phyloP scores from a whole-genome alignment of 2,797 vertebrate species.

The Odontamblyopus rebecca region DNA sequence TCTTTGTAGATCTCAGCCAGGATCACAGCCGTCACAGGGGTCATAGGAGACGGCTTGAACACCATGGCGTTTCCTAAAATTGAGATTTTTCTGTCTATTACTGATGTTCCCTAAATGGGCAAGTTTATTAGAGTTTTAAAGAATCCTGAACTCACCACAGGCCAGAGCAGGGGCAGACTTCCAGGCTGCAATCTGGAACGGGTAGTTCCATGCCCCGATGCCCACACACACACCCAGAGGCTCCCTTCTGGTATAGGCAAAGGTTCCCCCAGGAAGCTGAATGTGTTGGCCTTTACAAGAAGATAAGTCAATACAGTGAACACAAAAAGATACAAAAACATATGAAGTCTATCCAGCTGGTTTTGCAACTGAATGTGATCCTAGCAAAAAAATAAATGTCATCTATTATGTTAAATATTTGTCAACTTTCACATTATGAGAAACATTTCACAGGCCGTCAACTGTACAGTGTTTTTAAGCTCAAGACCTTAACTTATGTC shows the following conservation, averaged over 20 bases:
- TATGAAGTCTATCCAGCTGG: too few relatives aligned
- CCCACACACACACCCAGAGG: conserved; percentile 92
- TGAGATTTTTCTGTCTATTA: background rate
- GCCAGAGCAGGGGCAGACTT: conserved; percentile 94
- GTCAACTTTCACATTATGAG: too few relatives aligned
- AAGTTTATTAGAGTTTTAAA: background rate
- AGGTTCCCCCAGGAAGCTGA: conserved; percentile 88
- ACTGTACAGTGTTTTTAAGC: too few relatives aligned
- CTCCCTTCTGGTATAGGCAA: conserved; percentile 92
- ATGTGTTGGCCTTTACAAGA: conserved; percentile 86
- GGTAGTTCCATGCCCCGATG: conserved; percentile 96
- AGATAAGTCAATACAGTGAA: background rate
- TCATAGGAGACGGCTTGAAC: conserved; percentile 94
- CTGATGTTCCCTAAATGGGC: background rate
- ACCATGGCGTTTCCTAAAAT: conserved; percentile 91
- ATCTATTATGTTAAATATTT: too few relatives aligned
- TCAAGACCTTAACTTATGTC: too few relatives aligned
- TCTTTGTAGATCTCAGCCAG: conserved; percentile 93
- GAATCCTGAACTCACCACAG: conserved; percentile 80
- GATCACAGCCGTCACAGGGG: conserved; percentile 84
- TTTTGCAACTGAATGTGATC: background rate
- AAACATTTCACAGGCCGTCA: too few relatives aligned
- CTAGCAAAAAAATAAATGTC: background rate
- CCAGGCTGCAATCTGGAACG: conserved; percentile 89
- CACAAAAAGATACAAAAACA: background rate